phyloP scores from a whole-genome alignment of 35 echinoderm and acorn worm species.

The Ophioderma brevispina region DNA sequence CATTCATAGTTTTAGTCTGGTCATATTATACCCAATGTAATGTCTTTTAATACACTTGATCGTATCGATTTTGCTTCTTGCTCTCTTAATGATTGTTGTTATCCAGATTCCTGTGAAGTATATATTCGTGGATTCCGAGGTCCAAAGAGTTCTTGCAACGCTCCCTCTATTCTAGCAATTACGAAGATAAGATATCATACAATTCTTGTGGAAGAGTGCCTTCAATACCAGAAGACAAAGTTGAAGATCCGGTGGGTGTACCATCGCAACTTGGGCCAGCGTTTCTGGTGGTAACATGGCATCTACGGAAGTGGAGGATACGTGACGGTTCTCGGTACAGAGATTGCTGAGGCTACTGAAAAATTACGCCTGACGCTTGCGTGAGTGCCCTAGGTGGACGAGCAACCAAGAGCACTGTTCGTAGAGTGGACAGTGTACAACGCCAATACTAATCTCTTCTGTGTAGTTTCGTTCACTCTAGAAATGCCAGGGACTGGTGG shows the following conservation, averaged over 20 bases:
- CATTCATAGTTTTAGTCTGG: too few relatives aligned
- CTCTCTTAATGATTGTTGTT: too few relatives aligned
- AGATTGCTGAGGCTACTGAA: slow-evolving; percentile 2
- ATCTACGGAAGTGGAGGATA: slow-evolving; percentile 73
- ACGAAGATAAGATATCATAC: slow-evolving; percentile 36
- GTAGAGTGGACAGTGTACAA: slow-evolving; percentile 92
- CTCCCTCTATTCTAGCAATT: slow-evolving; percentile 16
- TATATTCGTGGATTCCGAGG: too few relatives aligned
- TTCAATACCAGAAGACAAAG: neutral
- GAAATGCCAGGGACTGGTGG: slow-evolving; percentile 79
- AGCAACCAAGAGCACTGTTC: slow-evolving; percentile 72
- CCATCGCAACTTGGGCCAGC: slow-evolving; percentile 3
- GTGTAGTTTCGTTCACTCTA: slow-evolving; percentile 67
- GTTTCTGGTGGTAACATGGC: slow-evolving; percentile 44
- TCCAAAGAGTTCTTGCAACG: slow-evolving; percentile 36
- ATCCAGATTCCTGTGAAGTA: slow-evolving; percentile 63
- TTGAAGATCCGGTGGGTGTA: slow-evolving; percentile 53
- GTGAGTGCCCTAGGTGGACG: slow-evolving; percentile 63
- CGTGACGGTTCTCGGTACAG: slow-evolving; percentile 43
- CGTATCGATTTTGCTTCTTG: too few relatives aligned
- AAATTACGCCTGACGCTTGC: slow-evolving; percentile 43
- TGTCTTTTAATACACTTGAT: too few relatives aligned
- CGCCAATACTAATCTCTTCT: slow-evolving; percentile 91
- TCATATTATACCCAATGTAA: too few relatives aligned
- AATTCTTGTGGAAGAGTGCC: slow-evolving; percentile 33